Conservation (phyloP, 2,113 vertebrate genomes). For the Manacus vitellinus region DNA sequence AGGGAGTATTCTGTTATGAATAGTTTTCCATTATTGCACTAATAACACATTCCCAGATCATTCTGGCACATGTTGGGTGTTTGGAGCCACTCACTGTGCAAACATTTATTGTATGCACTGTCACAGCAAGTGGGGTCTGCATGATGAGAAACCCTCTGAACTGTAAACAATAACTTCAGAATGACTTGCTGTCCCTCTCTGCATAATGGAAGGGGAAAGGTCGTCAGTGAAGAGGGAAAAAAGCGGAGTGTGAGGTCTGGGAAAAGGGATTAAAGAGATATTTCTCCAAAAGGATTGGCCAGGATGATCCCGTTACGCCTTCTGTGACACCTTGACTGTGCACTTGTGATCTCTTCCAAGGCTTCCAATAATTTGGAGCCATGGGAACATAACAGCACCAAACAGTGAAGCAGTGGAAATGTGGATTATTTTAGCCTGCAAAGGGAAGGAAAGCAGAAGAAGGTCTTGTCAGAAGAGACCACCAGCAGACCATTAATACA, state of each 20-base stretch:
- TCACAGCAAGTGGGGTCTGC: neutral
- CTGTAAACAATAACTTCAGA: neutral
- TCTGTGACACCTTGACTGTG: neutral
- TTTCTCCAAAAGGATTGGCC: neutral
- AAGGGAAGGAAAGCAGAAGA: neutral
- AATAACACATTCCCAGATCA: neutral
- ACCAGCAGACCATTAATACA: neutral
- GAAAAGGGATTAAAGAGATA: neutral
- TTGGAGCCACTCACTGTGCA: neutral
- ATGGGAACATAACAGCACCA: neutral
- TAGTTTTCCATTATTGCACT: neutral
- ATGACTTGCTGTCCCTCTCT: neutral
- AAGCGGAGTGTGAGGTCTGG: neutral
- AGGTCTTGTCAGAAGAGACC: neutral
- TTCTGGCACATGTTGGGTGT: neutral
- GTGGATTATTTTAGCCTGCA: neutral
- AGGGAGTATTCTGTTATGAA: neutral
- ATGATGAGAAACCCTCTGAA: neutral
- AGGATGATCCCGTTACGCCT: neutral
- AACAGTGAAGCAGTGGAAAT: neutral
- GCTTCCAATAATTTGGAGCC: neutral
- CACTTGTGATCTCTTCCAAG: neutral
- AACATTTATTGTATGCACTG: neutral
- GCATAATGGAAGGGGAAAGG: neutral
- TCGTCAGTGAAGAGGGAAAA: neutral